A percentile compares a stretch with the other conserved stretches of the same genome.
Evolutionary conservation across 2,797 vertebrate genomes (phyloP).

Genomic region (Balearica regulorum): DNA sequence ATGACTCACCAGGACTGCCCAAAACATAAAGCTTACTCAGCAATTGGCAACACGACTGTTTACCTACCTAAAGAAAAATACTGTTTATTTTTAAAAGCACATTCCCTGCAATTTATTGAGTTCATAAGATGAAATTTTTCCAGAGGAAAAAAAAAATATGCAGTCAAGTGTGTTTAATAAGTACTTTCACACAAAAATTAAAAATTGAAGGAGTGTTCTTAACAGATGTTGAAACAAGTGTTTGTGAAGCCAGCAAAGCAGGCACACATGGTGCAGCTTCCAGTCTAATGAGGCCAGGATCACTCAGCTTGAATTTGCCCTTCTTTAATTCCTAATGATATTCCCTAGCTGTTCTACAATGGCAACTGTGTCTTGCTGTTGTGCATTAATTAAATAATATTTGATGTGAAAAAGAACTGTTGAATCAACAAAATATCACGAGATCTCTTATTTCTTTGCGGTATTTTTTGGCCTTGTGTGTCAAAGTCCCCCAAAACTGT

Average conservation of each 20-base stretch:
- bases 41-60: background rate
- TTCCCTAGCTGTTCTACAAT: background rate
- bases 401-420: background rate
- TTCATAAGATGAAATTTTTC: background rate
- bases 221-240: background rate
- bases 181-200: background rate
- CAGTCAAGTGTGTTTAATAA: background rate
- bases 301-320: background rate
- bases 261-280: accelerated
- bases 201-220: background rate
- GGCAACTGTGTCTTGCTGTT: background rate
- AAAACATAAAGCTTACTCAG: background rate
- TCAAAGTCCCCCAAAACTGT: background rate
- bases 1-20: background rate
- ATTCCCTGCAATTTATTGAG: background rate
- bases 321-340: background rate
- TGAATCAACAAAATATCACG: background rate
- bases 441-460: background rate
- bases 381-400: background rate
- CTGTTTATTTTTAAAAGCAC: background rate
- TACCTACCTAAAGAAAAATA: background rate
- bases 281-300: background rate
- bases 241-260: background rate
- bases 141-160: background rate
- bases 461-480: background rate